Evolutionary conservation across 2,113 vertebrate species (phyloP), one percentile per base, ranked within the genome.

Genomic region (Eublepharis macularius): DNA sequence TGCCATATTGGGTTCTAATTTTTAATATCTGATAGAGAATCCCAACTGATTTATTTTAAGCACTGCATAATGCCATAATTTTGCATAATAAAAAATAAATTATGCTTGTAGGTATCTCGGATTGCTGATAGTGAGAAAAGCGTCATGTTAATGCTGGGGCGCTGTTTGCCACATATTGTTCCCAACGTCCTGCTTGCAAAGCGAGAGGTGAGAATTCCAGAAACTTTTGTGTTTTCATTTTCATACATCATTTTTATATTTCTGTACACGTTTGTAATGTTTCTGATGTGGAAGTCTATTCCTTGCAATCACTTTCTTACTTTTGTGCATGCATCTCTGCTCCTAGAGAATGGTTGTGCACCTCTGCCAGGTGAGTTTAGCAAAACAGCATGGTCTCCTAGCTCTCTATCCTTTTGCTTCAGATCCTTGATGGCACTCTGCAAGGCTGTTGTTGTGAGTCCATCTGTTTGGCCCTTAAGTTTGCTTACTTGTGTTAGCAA

Each of bases 311-410:
- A 97, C 97, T 94, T 97, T 98, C 97, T 97, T 97, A 97, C 97
- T 98, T 97, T 97, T 97, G 95, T 98, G 97, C 98, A 98, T 98
- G 98, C 98, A 94, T 98, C 96, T 98, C 97, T 97, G 93, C 96
- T 97, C 96, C 97, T 98, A 99, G 99, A 99, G 96, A 99, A 98
- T 99, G 98, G 98, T 98, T 98, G 97, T 97, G 91, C 98, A 98
- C 94, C 98, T 99, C 93, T 99, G 98, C 94, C 98, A 98, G 98
- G 98, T 99, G 97, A 99, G 98, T 99, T 96, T 91, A 95, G 95
- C 95, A 95, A 96, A 95, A 94, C 94, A 97, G 97, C 97, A 97
- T 97, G 96, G 81, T 95, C 81, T 91, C 93, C 91, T 90, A 26
- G 86, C 43, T 90, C 90, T 85, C 88, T 89, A 76, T 82, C 91